Evolutionary conservation across 2,113 vertebrate species (phyloP), one percentile per base, ranked within the genome.

Genomic region (Alaudala cheleensis): DNA sequence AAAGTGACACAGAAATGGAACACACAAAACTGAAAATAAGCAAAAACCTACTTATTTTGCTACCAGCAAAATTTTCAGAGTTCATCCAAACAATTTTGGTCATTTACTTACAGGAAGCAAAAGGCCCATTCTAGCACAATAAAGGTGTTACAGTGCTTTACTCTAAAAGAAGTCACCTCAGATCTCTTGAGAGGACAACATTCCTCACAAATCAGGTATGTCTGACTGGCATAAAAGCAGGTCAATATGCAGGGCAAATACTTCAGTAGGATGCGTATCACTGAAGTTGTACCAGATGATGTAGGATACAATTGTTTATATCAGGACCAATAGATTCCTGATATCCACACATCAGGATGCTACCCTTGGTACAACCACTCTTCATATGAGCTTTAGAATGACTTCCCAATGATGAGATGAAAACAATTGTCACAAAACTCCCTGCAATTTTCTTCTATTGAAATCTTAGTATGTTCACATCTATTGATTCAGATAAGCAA

Each of bases 251-350:
- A 66, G 15, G 42, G 50, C 50, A 88, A 70, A 51, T 50, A 83
- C 34, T 85, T 47, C 21, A 4, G 50, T 3, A 51, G 16, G 53
- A 42, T 17, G 19, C 0, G 0, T 10, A 45, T 6, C 40, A 62
- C 5, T 69, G 42, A 73, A 40, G 39, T 33, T 64, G 40, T 33
- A 67, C 16, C 34, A 57, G 21, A 14, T 23, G 12, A 77, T 2
- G 8, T 6, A 82, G 20, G 17, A 15, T 78, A 66, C 37, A 15
- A n/a, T 3, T 57, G 17, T 28, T 62, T 34, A 31, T 3, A 73
- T 33, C 17, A 62, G 14, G 25, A 89, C 21, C 26, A 71, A 19
- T 9, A 19, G 37, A 60, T 74, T 81, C 56, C 39, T 21, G 10
- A 58, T 31, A 93, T 1, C 31, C 44, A 66, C 9, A 42, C 5